Conservation (phyloP, 2,113 vertebrate genomes). For the Piprites chloris region DNA sequence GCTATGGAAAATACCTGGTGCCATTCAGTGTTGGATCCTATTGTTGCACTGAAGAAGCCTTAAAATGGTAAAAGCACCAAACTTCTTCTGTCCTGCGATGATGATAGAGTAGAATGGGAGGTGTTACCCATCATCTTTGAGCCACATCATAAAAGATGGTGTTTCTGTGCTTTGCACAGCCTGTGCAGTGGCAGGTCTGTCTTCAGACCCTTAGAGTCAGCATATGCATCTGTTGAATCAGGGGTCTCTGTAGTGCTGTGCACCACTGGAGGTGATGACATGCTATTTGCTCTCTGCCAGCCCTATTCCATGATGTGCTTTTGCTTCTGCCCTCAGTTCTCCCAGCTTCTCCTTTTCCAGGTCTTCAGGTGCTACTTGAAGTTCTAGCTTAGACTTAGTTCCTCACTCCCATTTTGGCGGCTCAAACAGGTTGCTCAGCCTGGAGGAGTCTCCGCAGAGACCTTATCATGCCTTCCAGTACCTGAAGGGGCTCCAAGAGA, state of each 20-base stretch:
- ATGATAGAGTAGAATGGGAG: neutral
- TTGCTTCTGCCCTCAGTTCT: neutral
- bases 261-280: neutral
- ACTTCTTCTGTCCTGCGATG: accelerated
- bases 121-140: neutral
- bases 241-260: too few species aligned
- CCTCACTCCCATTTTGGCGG: neutral
- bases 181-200: accelerated
- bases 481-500: neutral
- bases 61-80: neutral
- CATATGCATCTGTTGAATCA: accelerated
- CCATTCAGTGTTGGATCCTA: neutral
- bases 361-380: neutral
- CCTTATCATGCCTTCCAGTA: neutral
- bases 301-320: accelerated
- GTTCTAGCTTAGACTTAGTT: neutral
- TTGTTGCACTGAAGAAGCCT: neutral
- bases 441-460: neutral
- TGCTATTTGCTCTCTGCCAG: neutral
- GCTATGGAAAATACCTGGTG: neutral
- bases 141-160: accelerated
- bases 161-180: neutral
- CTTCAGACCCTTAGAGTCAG: neutral
- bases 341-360: too few species aligned
- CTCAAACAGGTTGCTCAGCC: neutral